Evolutionary conservation across 2,113 vertebrate genomes (phyloP).

Genomic region (Hemichromis elongatus): DNA sequence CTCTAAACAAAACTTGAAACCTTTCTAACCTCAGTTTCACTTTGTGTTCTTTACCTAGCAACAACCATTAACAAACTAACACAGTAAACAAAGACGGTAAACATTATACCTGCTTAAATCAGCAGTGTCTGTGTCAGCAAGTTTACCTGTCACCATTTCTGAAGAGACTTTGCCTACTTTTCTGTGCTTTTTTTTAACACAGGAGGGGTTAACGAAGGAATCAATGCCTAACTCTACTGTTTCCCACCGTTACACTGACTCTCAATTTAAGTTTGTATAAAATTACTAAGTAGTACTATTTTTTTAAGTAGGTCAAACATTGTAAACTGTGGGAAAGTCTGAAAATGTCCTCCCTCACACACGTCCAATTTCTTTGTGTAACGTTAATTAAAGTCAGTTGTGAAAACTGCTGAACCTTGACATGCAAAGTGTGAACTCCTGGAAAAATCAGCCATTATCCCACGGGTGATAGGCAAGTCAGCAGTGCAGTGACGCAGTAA

Average conservation of each 20-base stretch:
- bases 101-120: not conserved
- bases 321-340: conserved; percentile 32
- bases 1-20: not conserved
- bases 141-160: not conserved
- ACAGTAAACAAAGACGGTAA: not conserved
- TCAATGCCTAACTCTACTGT: not conserved
- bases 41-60: not conserved
- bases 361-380: not conserved
- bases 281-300: not conserved
- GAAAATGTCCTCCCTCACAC: not conserved
- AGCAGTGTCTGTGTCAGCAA: not conserved
- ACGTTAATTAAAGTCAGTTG: not conserved
- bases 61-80: not conserved
- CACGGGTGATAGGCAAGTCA: conserved; percentile 6
- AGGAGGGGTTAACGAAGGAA: not conserved
- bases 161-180: not conserved
- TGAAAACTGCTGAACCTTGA: conserved; percentile 25
- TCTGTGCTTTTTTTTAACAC: not conserved
- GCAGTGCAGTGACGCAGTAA: not conserved
- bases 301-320: not conserved
- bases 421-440: not conserved
- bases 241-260: not conserved
- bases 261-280: not conserved
- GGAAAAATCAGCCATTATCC: conserved; percentile 29
- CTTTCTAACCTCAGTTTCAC: not conserved